Conservation (phyloP, 2,797 vertebrate species). For the Cetoscarus ocellatus region DNA sequence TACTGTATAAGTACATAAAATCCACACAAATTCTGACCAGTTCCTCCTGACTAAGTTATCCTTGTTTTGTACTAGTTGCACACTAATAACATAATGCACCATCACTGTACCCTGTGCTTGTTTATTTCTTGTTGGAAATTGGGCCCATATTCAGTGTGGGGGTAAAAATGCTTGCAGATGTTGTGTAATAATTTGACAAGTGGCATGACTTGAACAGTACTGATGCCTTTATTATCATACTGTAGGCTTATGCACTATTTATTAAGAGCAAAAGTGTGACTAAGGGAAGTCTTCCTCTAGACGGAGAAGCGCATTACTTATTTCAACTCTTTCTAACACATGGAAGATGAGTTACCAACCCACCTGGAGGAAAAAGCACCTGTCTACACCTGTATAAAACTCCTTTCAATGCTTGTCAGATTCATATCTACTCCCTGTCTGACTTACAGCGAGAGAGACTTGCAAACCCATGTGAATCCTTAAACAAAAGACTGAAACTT, state of each 20-base stretch:
- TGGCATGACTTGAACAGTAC: not conserved
- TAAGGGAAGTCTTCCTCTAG: conserved; percentile 16
- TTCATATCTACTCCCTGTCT: conserved; percentile 49
- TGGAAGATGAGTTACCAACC: conserved; percentile 28
- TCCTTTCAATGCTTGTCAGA: conserved; percentile 41
- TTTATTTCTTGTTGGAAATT: not conserved
- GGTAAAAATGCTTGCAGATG: not conserved
- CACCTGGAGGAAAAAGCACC: conserved; percentile 1
- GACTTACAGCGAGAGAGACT: conserved; percentile 53
- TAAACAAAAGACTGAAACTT: conserved; percentile 67
- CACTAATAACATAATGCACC: no score
- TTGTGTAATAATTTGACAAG: conserved; percentile 9
- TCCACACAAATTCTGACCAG: no score
- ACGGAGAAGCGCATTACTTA: conserved; percentile 16
- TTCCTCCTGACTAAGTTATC: no score
- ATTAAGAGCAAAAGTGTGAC: conserved; percentile 1
- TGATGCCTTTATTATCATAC: not conserved
- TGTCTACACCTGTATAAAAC: conserved; percentile 49
- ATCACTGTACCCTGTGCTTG: not conserved
- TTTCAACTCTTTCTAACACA: conserved; percentile 29
- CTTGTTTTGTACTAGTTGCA: no score
- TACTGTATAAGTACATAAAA: no score
- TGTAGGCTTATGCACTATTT: conserved; percentile 4
- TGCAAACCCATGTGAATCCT: conserved; percentile 60
- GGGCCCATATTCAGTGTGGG: no score